Conservation (phyloP, 2,888 invertebrate species). For the Scaptomyza tumidula region DNA sequence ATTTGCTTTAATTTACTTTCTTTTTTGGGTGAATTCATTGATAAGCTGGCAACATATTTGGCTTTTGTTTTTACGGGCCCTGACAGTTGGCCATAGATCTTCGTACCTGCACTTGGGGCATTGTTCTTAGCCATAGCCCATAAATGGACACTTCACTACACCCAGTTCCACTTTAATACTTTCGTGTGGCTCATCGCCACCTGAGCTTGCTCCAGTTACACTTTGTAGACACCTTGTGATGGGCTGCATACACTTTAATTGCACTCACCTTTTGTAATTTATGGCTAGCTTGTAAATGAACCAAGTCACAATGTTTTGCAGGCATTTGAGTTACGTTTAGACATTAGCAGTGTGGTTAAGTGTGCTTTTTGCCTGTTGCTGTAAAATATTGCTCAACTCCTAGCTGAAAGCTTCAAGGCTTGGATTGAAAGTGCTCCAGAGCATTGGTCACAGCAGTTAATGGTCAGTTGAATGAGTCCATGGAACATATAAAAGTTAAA, state of each 20-base stretch:
- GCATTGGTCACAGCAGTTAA: background rate
- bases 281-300: conserved; percentile 7
- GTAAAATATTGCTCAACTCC: background rate
- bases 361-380: background rate
- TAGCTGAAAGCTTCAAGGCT: background rate
- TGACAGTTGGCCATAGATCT: conserved; percentile 34
- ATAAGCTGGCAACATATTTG: conserved; percentile 33
- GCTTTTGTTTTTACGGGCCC: conserved; percentile 33
- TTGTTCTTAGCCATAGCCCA: conserved; percentile 38
- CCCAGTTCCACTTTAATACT: conserved; percentile 11
- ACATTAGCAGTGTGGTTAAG: background rate
- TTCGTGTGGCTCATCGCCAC: background rate
- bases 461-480: too few relatives aligned
- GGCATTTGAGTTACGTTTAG: conserved; percentile 4
- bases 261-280: conserved; percentile 43
- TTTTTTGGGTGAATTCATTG: conserved; percentile 18
- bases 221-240: conserved; percentile 15
- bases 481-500: too few relatives aligned
- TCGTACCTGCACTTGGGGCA: conserved; percentile 27
- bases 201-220: conserved; percentile 5
- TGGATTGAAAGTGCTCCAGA: background rate
- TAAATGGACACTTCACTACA: conserved; percentile 17
- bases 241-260: conserved; percentile 39
- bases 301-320: conserved; percentile 13
- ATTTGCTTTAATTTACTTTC: background rate